These are phyloP conservation scores for Erythrocercus mccallii DNA, from an alignment of 2,113 vertebrate genomes.

Conservation along the genomic window DNA sequence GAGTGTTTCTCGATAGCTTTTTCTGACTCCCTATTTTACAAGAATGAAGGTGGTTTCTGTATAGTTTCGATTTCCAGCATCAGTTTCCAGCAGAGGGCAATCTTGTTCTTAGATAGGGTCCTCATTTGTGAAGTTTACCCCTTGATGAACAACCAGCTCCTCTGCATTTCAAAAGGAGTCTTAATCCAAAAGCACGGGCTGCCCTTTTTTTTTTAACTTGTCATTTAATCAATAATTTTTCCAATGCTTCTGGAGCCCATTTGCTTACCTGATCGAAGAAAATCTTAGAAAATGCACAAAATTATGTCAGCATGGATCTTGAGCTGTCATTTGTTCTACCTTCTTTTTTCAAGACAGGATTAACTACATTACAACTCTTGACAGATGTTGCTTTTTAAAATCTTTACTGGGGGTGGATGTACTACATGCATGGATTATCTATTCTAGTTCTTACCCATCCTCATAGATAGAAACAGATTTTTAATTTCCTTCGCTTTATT, in stretches of 20 bases:
- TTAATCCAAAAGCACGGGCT: neutral
- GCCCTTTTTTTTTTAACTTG: neutral
- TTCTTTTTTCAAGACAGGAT: neutral
- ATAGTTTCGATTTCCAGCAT: neutral
- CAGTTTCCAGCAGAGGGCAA: constrained; percentile 59
- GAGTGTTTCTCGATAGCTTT: neutral
- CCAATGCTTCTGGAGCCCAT: neutral
- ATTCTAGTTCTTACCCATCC: neutral
- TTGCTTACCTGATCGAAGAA: neutral
- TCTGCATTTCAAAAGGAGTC: neutral
- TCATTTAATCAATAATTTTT: neutral
- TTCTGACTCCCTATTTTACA: neutral
- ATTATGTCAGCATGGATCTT: neutral
- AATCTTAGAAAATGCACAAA: neutral
- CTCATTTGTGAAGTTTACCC: neutral
- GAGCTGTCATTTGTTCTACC: neutral
- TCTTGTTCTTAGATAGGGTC: neutral
- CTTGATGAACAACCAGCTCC: accelerated
- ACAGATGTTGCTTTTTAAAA: neutral
- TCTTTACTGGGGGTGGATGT: neutral
- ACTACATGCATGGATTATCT: neutral
- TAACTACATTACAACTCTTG: neutral
- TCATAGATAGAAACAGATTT: neutral
- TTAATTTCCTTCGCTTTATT: neutral
- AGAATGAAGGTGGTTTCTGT: neutral